Evolutionary conservation across 2,113 vertebrate species (phyloP), one percentile per base, ranked within the genome.

Genomic region (Scartelaos histophorus): DNA sequence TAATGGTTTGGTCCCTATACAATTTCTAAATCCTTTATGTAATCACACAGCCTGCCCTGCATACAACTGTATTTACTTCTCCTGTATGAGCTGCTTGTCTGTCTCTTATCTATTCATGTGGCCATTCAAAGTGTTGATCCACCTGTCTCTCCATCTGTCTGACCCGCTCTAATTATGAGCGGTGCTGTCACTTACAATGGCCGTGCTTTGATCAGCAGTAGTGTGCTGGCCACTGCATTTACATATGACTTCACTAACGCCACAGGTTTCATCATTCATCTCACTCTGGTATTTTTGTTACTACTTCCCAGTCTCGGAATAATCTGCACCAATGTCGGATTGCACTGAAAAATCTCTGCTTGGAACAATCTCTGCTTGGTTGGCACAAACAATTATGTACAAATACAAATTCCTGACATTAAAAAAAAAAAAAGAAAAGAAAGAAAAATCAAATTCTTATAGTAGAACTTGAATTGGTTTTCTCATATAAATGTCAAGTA

Each of bases 111-210:
- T 79, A 9, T 81, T 74, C 68, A 67, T 85, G 74, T 78, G 71
- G 45, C 71, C 71, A 53, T 82, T 82, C 70, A 73, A 84, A 73
- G 74, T 85, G 83, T 85, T 86, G 80, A 56, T 84, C 85, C 85
- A 80, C 76, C 84, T 82, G 85, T 84, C 81, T 67, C 5, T 80
- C 84, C 80, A 80, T 89, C 85, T 88, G 83, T 72, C 73, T 51
- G 72, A 74, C 82, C 75, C 57, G 12, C 69, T 75, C 71, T 74
- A 49, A 21, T 79, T 60, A 82, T 73, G 74, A 15, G 60, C 69
- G 75, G 62, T 78, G 66, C 66, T 76, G 78, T 88, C 85, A 66
- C 54, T 72, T 35, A 22, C 74, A 45, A 70, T 79, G 16, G 15
- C 35, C 16, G 21, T 15, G 69, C 72, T 83, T 77, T 75, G 66